Percentiles rank a stretch among this genome's conserved stretches.
Conservation (phyloP, 1,140 invertebrate species). For the Trinorchestia longiramus region DNA sequence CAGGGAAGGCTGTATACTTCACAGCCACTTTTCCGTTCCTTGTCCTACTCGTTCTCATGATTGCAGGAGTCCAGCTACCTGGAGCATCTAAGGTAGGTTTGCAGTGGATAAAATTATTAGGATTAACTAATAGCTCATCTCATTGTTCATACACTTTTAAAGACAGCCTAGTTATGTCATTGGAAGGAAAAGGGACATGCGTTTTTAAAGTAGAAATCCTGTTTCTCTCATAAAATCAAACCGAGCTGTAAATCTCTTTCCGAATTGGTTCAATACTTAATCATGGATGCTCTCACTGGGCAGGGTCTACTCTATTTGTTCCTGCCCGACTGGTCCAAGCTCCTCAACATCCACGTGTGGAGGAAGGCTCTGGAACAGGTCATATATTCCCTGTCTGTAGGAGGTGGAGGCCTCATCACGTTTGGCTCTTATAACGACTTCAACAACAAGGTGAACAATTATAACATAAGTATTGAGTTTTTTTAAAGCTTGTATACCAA, state of each 20-base stretch:
- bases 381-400: conserved; percentile 73
- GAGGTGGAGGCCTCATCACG: conserved; percentile 73
- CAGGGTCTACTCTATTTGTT: conserved; percentile 93
- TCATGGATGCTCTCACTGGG: conserved; percentile 16
- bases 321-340: conserved; percentile 86
- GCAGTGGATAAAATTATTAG: not conserved
- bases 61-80: conserved; percentile 83
- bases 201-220: not conserved
- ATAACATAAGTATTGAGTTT: not conserved
- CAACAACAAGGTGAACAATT: conserved; percentile 70
- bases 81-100: conserved; percentile 77
- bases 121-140: not conserved
- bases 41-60: conserved; percentile 83
- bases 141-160: no score
- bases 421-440: conserved; percentile 73
- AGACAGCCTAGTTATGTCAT: not conserved
- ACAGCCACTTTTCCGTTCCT: conserved; percentile 76
- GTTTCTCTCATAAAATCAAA: not conserved
- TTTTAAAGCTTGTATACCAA: not conserved
- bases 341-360: conserved; percentile 70
- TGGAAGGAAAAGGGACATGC: not conserved
- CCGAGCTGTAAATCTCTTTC: not conserved
- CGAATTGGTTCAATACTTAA: not conserved
- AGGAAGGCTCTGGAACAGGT: conserved; percentile 72
- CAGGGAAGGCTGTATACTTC: conserved; percentile 84